Evolutionary conservation across 2,797 vertebrate genomes (phyloP), one percentile per base, ranked within the genome.

Genomic region (Hemibagrus guttatus): DNA sequence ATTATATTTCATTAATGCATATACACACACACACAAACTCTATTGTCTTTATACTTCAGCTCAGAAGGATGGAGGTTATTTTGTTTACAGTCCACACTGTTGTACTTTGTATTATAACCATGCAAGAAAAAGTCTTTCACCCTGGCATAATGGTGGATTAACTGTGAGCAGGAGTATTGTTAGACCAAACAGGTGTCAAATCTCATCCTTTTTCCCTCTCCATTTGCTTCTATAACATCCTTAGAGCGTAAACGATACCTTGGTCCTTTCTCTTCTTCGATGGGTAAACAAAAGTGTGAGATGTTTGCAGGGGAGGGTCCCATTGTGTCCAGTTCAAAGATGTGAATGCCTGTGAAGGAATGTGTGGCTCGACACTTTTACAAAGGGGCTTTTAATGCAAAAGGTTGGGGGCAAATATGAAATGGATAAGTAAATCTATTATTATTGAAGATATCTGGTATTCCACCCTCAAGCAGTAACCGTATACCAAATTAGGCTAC

Each of bases 371-470:
- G 89, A 92, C 82, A 90, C 92, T 89, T 87, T 88, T 82, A 85
- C 93, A 95, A 95, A 95, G 90, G 92, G 91, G 93, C 95, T 96
- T 96, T 95, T 94, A 94, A 94, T 94, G 69, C 69, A 46, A 79
- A 90, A 87, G 87, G 78, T 95, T 93, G 7, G 87, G 92, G 91
- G 93, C 94, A 94, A 90, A 76, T 79, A 89, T 94, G 94, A 94
- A 95, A 96, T 87, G 91, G 95, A 96, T 95, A 94, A 89, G 79
- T 68, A 71, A 84, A 84, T 84, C 88, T 42, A 87, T 89, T 89
- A 74, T 89, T 49, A 63, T 61, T 72, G 46, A 71, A 88, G 87
- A 85, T 81, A 81, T 88, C 74, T 87, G 83, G 86, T 88, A 83
- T 79, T 81, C 17, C 69, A 71, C 69, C 85, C 80, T 85, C 84